Evolutionary conservation across 37 sponge, comb jelly and placozoan species (phyloP).

Genomic region (Halisarca cf. caerulea): DNA sequence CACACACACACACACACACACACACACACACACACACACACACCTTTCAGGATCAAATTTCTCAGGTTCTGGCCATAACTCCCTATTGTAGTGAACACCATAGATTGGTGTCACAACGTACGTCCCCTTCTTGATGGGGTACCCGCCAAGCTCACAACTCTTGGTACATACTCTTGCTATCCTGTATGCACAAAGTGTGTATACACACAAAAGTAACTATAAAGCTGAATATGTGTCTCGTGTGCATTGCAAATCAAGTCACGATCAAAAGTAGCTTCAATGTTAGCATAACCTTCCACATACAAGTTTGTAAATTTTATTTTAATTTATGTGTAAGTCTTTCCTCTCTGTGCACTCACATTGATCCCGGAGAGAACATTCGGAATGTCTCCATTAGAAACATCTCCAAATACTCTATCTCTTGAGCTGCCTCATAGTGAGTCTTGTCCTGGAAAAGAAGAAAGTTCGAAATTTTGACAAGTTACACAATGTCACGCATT

Average conservation of each 20-base stretch:
- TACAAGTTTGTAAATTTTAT: no score
- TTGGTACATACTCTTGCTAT: background rate
- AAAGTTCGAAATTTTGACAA: no score
- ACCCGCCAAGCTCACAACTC: background rate
- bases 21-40: no score
- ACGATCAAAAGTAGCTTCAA: no score
- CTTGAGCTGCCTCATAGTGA: background rate
- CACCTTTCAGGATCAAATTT: background rate
- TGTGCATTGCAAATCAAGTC: no score
- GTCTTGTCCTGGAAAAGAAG: background rate
- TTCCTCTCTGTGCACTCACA: background rate
- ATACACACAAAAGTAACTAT: no score
- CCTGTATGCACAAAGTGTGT: no score
- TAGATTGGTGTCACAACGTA: background rate
- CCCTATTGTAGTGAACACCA: background rate
- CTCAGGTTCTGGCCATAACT: background rate
- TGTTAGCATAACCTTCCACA: no score
- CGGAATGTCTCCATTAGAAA: background rate
- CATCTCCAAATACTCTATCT: slow-evolving; percentile 2
- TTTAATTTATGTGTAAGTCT: no score
- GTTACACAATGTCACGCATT: no score
- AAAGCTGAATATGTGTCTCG: no score
- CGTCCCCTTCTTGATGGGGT: slow-evolving; percentile 8
- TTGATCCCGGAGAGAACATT: background rate
- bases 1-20: no score